Base-by-base conservation (phyloP, 2,888 invertebrate genomes). In the Prionchulus punctatus region DNA sequence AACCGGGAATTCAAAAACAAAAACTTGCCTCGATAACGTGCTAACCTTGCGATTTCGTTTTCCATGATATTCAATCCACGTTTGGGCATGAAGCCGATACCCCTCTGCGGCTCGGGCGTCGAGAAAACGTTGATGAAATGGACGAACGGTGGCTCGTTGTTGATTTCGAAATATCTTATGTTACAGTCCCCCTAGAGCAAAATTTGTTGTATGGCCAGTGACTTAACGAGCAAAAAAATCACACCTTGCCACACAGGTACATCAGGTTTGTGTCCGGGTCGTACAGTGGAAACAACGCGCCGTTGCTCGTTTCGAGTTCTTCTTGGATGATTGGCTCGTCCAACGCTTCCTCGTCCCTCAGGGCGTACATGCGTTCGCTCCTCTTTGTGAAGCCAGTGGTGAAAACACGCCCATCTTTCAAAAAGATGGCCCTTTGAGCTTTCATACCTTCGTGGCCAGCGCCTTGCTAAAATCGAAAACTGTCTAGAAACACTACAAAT, bases 321-420 rank as follows among this genome's bases (percentile, higher is more conserved):
- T 76, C 75, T 57, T 71, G 65, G 1, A 67, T 64, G 47, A 75
- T 67, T 12, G 75, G 71, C 43, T 61, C 62, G 2, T 63, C 62
- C 23, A 72, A 57, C 42, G 68, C 64, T 42, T 69, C 68, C 62
- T 72, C 72, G 62, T 75, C 72, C 67, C 96, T 82, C 60, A 98
- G 78, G 0, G 88, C 86, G 74, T 88, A 89, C 71, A 92, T 88
- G 15, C 92, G 79, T 73, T 92, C 91, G 64, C 88, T 89, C 78
- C 89, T 83, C 60, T 86, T 80, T 1, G 90, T 90, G 76, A 92
- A 94, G 0, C 92, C 92, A 0, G 90, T 89, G 0, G 89, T 88
- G 60, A 92, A 76, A 36, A 92, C 78, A 31, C 82, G 79, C 28
- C 85, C 86, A 59, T 81, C 79, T 60, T 86, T 86, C 43, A 91